A percentile compares a stretch with the other conserved stretches of the same genome.
Evolutionary conservation across 2,113 vertebrate genomes (phyloP).

Genomic region (Tautogolabrus adspersus): DNA sequence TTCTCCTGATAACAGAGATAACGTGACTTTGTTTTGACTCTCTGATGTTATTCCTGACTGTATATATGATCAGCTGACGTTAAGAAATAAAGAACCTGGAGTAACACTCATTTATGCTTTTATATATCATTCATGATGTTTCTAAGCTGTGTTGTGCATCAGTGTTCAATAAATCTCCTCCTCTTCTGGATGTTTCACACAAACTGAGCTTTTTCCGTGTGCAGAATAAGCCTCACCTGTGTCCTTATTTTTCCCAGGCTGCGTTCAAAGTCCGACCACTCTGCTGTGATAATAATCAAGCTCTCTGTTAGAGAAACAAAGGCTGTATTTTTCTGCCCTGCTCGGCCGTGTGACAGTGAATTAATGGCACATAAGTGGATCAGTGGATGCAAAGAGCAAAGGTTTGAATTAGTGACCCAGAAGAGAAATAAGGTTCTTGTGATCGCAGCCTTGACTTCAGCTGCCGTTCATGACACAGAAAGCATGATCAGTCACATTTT

Average conservation of each 20-base stretch:
- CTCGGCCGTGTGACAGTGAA: conserved; percentile 31
- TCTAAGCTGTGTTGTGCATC: not conserved
- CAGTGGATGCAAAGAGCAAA: conserved; percentile 12
- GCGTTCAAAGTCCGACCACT: conserved; percentile 64
- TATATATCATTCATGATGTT: not conserved
- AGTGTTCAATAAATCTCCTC: not conserved
- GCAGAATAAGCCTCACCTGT: conserved; percentile 34
- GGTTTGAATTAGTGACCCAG: conserved; percentile 17
- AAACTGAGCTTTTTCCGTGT: not conserved
- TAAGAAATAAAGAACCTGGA: conserved; percentile 5
- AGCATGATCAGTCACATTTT: not conserved
- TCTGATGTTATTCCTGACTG: conserved; percentile 4
- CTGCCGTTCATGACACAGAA: not conserved
- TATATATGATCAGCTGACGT: not conserved
- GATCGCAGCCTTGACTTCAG: not conserved
- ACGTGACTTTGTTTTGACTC: conserved; percentile 49
- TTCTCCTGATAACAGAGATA: conserved; percentile 44
- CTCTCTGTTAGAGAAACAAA: conserved; percentile 58
- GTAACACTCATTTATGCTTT: not conserved
- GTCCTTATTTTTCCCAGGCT: conserved; percentile 46
- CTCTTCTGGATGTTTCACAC: not conserved
- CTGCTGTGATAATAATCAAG: conserved; percentile 66
- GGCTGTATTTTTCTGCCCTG: conserved; percentile 65
- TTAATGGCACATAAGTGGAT: conserved; percentile 50
- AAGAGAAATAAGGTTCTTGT: conserved; percentile 13